Conservation (phyloP, 2,888 invertebrate genomes). For the Sclerodermus sp. region DNA sequence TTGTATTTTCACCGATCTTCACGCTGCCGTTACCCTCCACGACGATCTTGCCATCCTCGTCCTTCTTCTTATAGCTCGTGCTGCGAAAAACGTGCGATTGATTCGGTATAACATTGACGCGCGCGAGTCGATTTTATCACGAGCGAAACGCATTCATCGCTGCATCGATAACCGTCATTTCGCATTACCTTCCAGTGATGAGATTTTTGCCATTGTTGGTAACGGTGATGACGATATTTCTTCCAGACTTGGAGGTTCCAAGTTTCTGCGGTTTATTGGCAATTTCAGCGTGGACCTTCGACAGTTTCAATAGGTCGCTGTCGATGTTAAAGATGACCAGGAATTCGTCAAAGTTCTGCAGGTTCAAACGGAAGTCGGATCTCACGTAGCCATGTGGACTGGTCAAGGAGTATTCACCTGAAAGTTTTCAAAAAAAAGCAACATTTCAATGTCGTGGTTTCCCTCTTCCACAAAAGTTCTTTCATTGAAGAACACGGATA, state of each 20-base stretch:
- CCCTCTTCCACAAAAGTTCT: neutral
- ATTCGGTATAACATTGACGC: neutral
- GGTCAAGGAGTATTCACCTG: conserved; percentile 41
- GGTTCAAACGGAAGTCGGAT: conserved; percentile 55
- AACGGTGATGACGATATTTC: conserved; percentile 67
- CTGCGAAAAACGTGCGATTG: conserved; percentile 48
- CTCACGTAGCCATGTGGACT: conserved; percentile 60
- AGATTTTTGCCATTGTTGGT: conserved; percentile 69
- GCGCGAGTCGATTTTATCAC: neutral
- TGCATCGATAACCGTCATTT: too few relatives aligned
- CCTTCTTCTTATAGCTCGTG: conserved; percentile 70
- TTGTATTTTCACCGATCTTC: conserved; percentile 69
- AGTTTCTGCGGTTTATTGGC: conserved; percentile 63
- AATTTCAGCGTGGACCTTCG: conserved; percentile 68
- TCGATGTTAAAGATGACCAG: conserved; percentile 65
- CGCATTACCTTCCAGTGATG: conserved; percentile 71
- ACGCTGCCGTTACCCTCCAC: conserved; percentile 77
- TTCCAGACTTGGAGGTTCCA: conserved; percentile 57
- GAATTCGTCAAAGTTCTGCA: conserved; percentile 69
- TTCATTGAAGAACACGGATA: too few relatives aligned
- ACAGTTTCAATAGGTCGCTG: conserved; percentile 66
- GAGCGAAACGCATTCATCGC: neutral
- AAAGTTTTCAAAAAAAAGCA: conserved; percentile 6
- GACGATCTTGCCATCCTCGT: conserved; percentile 65
- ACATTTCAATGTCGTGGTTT: too few relatives aligned